Conservation (phyloP, 2,113 vertebrate species). For the Indri indri region DNA sequence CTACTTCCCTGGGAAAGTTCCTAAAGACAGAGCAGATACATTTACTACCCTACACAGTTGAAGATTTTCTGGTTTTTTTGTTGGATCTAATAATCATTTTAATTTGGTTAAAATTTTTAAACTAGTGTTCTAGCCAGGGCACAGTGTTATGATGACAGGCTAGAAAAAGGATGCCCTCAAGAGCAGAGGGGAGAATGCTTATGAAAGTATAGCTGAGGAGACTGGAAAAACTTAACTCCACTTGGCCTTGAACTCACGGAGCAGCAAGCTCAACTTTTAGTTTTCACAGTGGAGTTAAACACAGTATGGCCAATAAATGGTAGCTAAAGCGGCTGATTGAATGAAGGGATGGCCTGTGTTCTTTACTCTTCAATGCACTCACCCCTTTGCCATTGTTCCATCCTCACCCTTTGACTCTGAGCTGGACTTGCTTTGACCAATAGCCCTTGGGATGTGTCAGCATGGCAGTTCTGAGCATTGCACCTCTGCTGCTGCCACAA, state of each 20-base stretch:
- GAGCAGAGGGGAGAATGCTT: neutral
- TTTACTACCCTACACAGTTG: too few species aligned
- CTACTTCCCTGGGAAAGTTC: neutral
- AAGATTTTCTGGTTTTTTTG: neutral
- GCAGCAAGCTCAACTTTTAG: rapidly evolving
- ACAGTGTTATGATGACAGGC: neutral
- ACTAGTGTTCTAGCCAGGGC: neutral
- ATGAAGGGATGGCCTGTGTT: rapidly evolving
- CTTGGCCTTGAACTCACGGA: neutral
- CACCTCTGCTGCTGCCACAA: neutral
- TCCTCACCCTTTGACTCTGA: neutral
- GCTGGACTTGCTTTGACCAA: neutral
- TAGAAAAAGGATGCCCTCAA: neutral
- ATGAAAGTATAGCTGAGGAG: rapidly evolving
- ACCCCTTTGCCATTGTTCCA: neutral
- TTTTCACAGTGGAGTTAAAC: rapidly evolving
- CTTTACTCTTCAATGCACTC: rapidly evolving
- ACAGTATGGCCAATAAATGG: neutral
- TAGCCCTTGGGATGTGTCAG: rapidly evolving
- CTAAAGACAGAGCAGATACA: neutral
- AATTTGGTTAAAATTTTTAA: neutral
- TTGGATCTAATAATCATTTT: neutral
- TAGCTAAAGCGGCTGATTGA: rapidly evolving
- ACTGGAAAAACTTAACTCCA: rapidly evolving
- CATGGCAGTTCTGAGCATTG: rapidly evolving